phyloP scores from a whole-genome alignment of 2,797 vertebrate genomes.

The Allobates femoralis region DNA sequence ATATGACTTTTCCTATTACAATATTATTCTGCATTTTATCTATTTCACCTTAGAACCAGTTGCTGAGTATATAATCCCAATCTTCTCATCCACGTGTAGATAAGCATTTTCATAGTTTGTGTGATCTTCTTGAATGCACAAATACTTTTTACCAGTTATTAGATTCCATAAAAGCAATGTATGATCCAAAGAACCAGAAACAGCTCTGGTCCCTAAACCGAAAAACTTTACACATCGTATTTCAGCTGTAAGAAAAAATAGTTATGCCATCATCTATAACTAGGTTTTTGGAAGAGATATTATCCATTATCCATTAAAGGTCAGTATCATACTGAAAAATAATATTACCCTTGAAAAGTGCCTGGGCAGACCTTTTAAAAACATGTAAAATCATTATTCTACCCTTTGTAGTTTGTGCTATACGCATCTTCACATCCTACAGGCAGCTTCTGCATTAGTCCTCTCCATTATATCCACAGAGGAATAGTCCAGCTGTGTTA shows the following conservation, averaged over 20 bases:
- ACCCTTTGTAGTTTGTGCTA: too few relatives aligned
- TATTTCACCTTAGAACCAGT: slow-evolving; percentile 74
- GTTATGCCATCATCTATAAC: not conserved
- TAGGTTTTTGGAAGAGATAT: not conserved
- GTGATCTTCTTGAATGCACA: slow-evolving; percentile 70
- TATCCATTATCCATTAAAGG: too few relatives aligned
- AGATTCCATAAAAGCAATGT: slow-evolving; percentile 79
- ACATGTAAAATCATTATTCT: too few relatives aligned
- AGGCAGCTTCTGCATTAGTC: too few relatives aligned
- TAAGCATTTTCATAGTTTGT: slow-evolving; percentile 63
- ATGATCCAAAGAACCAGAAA: slow-evolving; percentile 79
- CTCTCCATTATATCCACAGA: too few relatives aligned
- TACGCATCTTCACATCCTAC: too few relatives aligned
- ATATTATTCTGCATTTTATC: not conserved
- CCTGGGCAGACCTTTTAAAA: too few relatives aligned
- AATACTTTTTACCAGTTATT: slow-evolving; percentile 74
- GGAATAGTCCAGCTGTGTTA: too few relatives aligned
- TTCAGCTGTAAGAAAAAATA: slow-evolving; percentile 68
- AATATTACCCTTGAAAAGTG: too few relatives aligned
- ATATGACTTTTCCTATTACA: not conserved
- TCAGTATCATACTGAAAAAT: too few relatives aligned
- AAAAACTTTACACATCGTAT: slow-evolving; percentile 73
- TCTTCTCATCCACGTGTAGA: slow-evolving; percentile 71
- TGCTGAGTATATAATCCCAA: slow-evolving; percentile 71
- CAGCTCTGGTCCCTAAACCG: slow-evolving; percentile 69